A percentile compares a stretch with the other conserved stretches of the same genome.
Conservation (phyloP, 2,113 vertebrate genomes). For the Macquaria australasica region DNA sequence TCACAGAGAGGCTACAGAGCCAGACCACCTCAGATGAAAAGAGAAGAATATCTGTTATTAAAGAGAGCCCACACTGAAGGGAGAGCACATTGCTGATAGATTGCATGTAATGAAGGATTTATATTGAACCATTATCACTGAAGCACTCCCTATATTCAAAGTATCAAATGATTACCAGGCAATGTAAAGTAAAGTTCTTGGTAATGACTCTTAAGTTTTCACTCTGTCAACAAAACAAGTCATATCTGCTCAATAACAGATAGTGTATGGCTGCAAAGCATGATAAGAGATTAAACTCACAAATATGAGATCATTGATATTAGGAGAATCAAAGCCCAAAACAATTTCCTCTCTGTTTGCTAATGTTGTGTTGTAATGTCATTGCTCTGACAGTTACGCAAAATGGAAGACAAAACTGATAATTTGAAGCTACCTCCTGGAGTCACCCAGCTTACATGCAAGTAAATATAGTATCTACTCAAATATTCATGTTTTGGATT, state of each 20-base stretch:
- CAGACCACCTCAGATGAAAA: slow-evolving; percentile 51
- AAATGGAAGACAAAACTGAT: slow-evolving; percentile 29
- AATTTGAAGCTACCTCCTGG: slow-evolving; percentile 14
- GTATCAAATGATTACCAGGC: slow-evolving; percentile 63
- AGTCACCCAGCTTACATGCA: not conserved
- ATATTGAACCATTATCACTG: slow-evolving; percentile 61
- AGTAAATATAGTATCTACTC: slow-evolving; percentile 9
- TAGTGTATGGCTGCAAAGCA: slow-evolving; percentile 31
- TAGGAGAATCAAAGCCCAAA: slow-evolving; percentile 36
- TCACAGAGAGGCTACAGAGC: slow-evolving; percentile 57
- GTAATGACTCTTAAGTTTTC: slow-evolving; percentile 60
- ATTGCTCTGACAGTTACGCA: slow-evolving; percentile 20
- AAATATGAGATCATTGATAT: slow-evolving; percentile 49
- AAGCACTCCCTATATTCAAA: slow-evolving; percentile 59
- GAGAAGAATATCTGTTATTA: slow-evolving; percentile 59
- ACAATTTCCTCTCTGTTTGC: slow-evolving; percentile 32
- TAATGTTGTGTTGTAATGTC: slow-evolving; percentile 9
- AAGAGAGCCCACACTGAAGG: slow-evolving; percentile 32
- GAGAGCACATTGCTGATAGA: slow-evolving; percentile 47
- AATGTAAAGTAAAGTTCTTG: slow-evolving; percentile 59
- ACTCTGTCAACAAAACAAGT: slow-evolving; percentile 49
- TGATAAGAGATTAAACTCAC: slow-evolving; percentile 37
- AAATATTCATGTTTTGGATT: slow-evolving; percentile 48
- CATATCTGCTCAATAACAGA: slow-evolving; percentile 32
- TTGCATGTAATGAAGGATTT: slow-evolving; percentile 62